Base-by-base conservation (phyloP, 2,797 vertebrate species). In the Hyperoplus lanceolatus region DNA sequence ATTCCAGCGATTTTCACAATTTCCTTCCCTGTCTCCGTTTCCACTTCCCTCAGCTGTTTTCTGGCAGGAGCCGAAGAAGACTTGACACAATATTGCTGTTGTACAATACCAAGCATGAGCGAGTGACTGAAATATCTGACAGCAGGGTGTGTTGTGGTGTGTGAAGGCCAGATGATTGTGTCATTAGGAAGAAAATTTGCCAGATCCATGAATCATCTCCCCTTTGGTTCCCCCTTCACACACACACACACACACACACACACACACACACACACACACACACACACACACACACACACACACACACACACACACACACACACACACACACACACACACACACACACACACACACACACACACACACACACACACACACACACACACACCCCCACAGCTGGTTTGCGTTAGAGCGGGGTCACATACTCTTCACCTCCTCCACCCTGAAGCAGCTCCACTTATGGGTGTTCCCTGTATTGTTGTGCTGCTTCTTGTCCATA, bases 401-500 rank as follows among this genome's bases (percentile, higher is more conserved):
- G 92, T 94, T 95, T 89, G 84, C 87, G 91, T 96, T 95, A 94
- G 84, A 79, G 81, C 87, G 87, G 89, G 93, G 92, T 95, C 93
- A 92, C 88, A 90, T 87, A 90, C 82, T 93, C 86, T 75, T 91
- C 89, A 90, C 91, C 92, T 93, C 91, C 94, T 93, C 94, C 93
- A 94, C 93, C 94, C 91, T 87, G 86, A 90, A 92, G 87, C 90
- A 89, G 92, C 92, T 92, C 88, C 79, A 78, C 92, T 93, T 91
- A 91, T 93, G 93, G 93, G 90, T 90, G 93, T 94, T 94, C 85
- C 94, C 90, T 92, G 91, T 69, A 93, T 93, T 94, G 92, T 94
- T 94, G 90, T 91, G 79, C 87, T 90, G 75, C 82, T 87, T 90
- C 87, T 91, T 92, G 86, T 91, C 86, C 86, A 79, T 88, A 87